A percentile compares a stretch with the other conserved stretches of the same genome.
These are phyloP conservation scores for Terrapene triunguis DNA, from an alignment of 2,113 vertebrate genomes.

Conservation along the genomic window DNA sequence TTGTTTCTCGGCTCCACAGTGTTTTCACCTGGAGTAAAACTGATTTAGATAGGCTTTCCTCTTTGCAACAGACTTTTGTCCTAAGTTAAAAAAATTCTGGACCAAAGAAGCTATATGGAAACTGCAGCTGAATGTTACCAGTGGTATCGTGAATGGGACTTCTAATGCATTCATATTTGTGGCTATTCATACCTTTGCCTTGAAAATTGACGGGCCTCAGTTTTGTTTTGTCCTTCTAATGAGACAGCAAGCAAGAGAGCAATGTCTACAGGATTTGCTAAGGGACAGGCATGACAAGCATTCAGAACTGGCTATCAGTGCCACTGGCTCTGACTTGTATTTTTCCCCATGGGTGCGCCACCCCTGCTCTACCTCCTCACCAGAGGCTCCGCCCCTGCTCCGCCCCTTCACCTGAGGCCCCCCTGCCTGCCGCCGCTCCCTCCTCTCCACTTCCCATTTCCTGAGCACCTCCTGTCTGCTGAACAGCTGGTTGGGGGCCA, in stretches of 20 bases:
- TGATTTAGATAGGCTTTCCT: not conserved
- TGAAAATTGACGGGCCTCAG: not conserved
- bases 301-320: slow-evolving; percentile 18
- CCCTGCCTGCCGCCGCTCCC: accelerated
- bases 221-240: slow-evolving; percentile 47
- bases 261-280: slow-evolving; percentile 22
- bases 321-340: no score
- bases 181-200: not conserved
- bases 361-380: no score
- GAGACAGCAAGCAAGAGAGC: slow-evolving; percentile 15
- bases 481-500: no score
- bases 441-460: no score
- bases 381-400: no score
- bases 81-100: not conserved
- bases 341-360: no score
- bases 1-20: accelerated
- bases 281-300: not conserved
- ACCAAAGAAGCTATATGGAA: not conserved
- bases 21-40: not conserved
- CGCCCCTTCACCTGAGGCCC: accelerated
- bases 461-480: no score
- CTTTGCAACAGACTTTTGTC: not conserved
- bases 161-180: slow-evolving; percentile 19
- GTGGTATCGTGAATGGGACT: not conserved
- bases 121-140: not conserved